A percentile compares a stretch with the other conserved stretches of the same genome.
Evolutionary conservation across 2,888 invertebrate genomes (phyloP).

Genomic region (Drepanosiphum platanoidis): DNA sequence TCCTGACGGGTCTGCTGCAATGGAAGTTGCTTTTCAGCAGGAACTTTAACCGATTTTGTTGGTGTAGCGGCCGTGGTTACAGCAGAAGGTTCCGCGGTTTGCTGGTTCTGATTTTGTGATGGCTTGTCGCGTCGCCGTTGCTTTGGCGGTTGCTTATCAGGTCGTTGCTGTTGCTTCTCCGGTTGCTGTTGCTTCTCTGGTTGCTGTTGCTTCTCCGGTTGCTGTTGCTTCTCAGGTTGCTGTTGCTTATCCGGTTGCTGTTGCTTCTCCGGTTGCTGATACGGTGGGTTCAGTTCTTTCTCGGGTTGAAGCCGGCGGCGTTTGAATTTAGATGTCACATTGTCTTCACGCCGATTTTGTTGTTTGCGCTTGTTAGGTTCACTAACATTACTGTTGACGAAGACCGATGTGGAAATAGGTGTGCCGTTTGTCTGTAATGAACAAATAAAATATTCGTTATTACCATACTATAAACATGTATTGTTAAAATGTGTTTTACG

Average conservation of each 20-base stretch:
- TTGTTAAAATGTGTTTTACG: too few species aligned
- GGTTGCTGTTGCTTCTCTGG: conserved; percentile 3
- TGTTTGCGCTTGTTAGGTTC: conserved; percentile 17
- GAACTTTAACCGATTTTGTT: not conserved
- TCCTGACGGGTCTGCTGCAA: not conserved
- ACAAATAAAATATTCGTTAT: not conserved
- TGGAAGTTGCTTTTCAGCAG: not conserved
- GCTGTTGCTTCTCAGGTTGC: not conserved
- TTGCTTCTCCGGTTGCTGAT: not conserved
- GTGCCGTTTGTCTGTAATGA: not conserved
- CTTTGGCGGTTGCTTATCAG: not conserved
- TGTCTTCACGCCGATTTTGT: not conserved
- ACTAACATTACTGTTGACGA: not conserved
- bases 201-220: not conserved
- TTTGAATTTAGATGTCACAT: not conserved
- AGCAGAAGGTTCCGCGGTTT: not conserved
- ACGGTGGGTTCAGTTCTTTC: not conserved
- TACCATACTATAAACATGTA: not conserved
- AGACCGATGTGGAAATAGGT: not conserved
- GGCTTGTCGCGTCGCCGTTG: conserved; percentile 8
- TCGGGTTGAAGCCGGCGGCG: not conserved
- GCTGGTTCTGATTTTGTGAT: not conserved
- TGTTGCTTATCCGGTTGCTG: not conserved
- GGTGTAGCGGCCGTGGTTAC: not conserved
- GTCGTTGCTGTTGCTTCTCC: conserved; percentile 1